Evolutionary conservation across 1,140 invertebrate genomes (phyloP), one percentile per base, ranked within the genome.

Genomic region (Triops cancriformis): DNA sequence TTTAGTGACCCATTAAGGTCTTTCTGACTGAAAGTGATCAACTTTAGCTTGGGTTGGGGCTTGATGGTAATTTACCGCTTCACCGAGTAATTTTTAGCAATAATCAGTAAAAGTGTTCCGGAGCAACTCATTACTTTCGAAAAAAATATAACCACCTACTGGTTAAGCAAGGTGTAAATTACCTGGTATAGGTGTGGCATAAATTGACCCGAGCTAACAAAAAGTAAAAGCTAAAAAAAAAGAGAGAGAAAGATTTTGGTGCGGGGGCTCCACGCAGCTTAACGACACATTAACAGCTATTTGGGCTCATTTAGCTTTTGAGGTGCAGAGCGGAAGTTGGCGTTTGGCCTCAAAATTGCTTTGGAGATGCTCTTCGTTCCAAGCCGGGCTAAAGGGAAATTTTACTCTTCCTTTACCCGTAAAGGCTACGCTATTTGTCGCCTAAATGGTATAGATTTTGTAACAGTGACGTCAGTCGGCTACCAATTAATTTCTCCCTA

Each of bases 271-370:
- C n/a, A n/a, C 18, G 51, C 18, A 64, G 51, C 51, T 64, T n/a
- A 64, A 64, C 6, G 51, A 64, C 14, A 64, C 51, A 64, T 23
- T 64, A 64, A 64, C 51, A 23, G 51, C 51, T 64, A 64, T 64
- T 64, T 64, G 51, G 18, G 23, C 18, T 64, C 51, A 23, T 64
- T 64, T 64, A 23, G 51, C 51, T 64, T 64, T 64, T 64, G 51
- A 64, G 51, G 51, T 64, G 23, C 51, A 64, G 51, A 18, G 23
- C 51, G 51, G 51, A 64, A 64, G 51, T 64, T 64, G 51, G 51
- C 51, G 51, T 64, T 64, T 64, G 51, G 51, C 51, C 51, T 64
- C 51, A 64, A 64, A 64, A 64, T 64, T 64, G 51, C n/a, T 64
- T 64, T 64, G n/a, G n/a, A 64, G 51, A 23, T n/a, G 51, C 14